These are phyloP conservation scores for Drosophila pandora DNA, from an alignment of 1,140 invertebrate species.

Conservation along the genomic window DNA sequence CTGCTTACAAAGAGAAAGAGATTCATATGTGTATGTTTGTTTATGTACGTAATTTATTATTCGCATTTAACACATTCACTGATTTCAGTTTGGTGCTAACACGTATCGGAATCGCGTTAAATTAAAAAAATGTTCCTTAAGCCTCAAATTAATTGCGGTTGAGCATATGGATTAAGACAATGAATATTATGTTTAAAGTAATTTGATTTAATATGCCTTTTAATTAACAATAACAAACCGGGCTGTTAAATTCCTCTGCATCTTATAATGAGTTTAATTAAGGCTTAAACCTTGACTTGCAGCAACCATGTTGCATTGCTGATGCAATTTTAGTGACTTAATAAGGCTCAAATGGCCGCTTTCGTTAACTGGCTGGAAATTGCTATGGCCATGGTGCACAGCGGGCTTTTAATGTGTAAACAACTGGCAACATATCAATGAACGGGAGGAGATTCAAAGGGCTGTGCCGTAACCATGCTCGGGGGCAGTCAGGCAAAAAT, in stretches of 20 bases:
- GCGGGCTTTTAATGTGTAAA: slow-evolving; percentile 61
- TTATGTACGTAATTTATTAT: slow-evolving; percentile 64
- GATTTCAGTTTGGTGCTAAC: slow-evolving; percentile 24
- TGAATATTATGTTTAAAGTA: slow-evolving; percentile 2
- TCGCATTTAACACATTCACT: slow-evolving; percentile 53
- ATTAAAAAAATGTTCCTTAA: slow-evolving; percentile 65
- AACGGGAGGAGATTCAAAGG: neutral
- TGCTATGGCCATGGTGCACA: slow-evolving; percentile 28
- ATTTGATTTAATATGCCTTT: slow-evolving; percentile 29
- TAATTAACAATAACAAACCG: slow-evolving; percentile 1
- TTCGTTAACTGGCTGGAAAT: slow-evolving; percentile 65
- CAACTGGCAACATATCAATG: slow-evolving; percentile 62
- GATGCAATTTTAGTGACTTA: slow-evolving; percentile 52
- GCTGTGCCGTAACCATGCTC: slow-evolving; percentile 18
- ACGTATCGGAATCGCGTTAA: slow-evolving; percentile 36
- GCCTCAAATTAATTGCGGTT: slow-evolving; percentile 52
- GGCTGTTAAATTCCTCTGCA: neutral
- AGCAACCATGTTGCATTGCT: slow-evolving; percentile 2
- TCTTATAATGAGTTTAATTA: slow-evolving; percentile 11
- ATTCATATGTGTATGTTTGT: slow-evolving; percentile 20
- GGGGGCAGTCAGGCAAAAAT: slow-evolving; percentile 36
- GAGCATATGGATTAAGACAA: slow-evolving; percentile 30
- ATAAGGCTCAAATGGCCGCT: slow-evolving; percentile 69
- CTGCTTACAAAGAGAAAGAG: slow-evolving; percentile 17
- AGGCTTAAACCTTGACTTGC: slow-evolving; percentile 22